Conservation (phyloP, 2,797 vertebrate genomes). For the Dicrostonyx torquatus region DNA sequence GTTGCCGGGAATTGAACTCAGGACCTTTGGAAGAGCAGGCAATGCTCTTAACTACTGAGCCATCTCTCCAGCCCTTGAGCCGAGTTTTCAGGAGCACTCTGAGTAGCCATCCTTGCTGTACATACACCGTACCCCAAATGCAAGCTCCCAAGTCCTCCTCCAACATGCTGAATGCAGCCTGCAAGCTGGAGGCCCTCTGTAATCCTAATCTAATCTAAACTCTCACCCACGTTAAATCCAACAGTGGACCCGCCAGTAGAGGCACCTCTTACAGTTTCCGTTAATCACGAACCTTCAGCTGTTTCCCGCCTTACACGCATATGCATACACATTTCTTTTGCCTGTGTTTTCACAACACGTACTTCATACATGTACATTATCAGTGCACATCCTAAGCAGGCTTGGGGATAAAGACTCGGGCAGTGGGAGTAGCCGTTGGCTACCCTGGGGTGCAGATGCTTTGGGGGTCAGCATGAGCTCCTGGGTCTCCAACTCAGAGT, state of each 20-base stretch:
- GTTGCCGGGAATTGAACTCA: too few relatives aligned
- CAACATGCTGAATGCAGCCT: background rate
- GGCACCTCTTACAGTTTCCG: background rate
- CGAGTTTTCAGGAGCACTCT: background rate
- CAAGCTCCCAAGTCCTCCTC: background rate
- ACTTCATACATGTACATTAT: background rate
- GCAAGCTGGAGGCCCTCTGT: background rate
- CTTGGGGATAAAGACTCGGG: slow-evolving; percentile 25
- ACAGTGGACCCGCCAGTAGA: background rate
- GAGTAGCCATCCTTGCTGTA: background rate
- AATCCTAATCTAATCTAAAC: background rate
- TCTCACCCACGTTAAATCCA: background rate
- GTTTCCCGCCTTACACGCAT: rapidly evolving
- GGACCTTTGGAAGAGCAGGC: too few relatives aligned
- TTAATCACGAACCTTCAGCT: background rate
- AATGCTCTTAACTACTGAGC: too few relatives aligned
- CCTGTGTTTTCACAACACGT: background rate
- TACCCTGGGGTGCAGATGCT: background rate
- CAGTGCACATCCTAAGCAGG: background rate
- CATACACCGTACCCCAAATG: background rate
- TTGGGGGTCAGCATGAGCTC: background rate
- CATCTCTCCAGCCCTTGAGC: too few relatives aligned
- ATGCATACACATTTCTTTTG: background rate
- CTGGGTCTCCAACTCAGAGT: background rate
- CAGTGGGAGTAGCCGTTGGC: background rate